Evolutionary conservation across 2,113 vertebrate species (phyloP).

Genomic region (Rynchops niger): DNA sequence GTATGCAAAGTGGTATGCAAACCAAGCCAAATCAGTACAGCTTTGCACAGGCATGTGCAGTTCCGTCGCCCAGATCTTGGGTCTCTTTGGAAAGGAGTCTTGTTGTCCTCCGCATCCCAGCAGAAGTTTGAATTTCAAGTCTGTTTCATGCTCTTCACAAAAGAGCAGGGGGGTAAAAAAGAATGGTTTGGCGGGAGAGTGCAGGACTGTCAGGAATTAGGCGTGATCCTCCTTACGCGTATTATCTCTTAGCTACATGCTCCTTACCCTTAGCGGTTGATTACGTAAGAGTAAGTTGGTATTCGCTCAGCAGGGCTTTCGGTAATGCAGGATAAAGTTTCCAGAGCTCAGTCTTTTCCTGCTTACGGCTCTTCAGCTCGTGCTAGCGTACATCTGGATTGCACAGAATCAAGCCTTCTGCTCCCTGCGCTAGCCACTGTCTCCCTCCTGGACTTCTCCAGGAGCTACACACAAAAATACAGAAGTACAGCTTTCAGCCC

Average conservation of each 20-base stretch:
- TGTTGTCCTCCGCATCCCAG: not conserved
- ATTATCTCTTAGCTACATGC: constrained; percentile 27
- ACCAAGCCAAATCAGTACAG: not conserved
- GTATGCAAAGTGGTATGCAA: not conserved
- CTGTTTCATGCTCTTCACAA: not conserved
- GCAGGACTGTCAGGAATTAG: constrained; percentile 1
- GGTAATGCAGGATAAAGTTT: constrained; percentile 1
- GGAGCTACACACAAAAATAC: not conserved
- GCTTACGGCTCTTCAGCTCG: not conserved
- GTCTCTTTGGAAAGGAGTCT: not conserved
- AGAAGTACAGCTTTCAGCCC: not conserved
- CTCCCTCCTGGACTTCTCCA: not conserved
- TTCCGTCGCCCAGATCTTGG: not conserved
- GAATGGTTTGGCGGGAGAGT: not conserved
- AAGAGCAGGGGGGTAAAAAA: not conserved
- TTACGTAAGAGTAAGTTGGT: constrained; percentile 37
- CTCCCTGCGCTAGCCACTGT: accelerated
- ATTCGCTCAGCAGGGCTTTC: not conserved
- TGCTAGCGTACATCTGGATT: not conserved
- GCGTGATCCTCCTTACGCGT: not conserved
- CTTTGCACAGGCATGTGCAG: not conserved
- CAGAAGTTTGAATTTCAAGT: not conserved
- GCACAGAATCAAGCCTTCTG: not conserved
- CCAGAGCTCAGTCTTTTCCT: not conserved
- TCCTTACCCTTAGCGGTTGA: not conserved